Percentiles rank a stretch among this genome's conserved stretches.
These are phyloP conservation scores for Xylota segnis DNA, from an alignment of 2,888 invertebrate genomes.

Conservation along the genomic window DNA sequence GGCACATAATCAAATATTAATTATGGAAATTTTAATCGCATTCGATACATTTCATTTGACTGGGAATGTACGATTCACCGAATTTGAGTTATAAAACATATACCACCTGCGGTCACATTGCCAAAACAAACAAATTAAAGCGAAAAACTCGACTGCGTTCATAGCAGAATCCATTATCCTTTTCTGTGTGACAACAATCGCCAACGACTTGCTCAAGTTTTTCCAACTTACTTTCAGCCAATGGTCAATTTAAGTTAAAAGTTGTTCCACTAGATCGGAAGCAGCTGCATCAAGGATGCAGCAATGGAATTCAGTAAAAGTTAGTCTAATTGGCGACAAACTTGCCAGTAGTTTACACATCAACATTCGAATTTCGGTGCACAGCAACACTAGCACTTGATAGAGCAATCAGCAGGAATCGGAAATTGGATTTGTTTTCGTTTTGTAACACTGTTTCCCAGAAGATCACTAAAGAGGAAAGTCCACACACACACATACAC, in stretches of 20 bases:
- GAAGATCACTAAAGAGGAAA: not conserved
- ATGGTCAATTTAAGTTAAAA: constrained; percentile 44
- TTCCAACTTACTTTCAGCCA: constrained; percentile 9
- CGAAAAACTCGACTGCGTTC: not conserved
- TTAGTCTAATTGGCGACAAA: constrained; percentile 45
- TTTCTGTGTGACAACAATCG: too few relatives aligned
- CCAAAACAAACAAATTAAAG: not conserved
- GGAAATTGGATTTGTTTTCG: constrained; percentile 59
- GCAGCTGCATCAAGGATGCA: constrained; percentile 14
- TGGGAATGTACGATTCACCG: constrained; percentile 6
- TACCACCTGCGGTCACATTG: not conserved
- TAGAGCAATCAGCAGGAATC: constrained; percentile 53
- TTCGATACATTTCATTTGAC: not conserved
- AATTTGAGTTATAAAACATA: not conserved
- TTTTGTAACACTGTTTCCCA: not conserved
- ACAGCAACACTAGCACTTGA: constrained; percentile 33
- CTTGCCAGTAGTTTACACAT: constrained; percentile 37
- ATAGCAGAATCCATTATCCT: not conserved
- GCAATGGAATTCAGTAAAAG: constrained; percentile 4
- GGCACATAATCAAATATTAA: constrained; percentile 38
- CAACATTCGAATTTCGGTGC: constrained; percentile 3
- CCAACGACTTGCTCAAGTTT: constrained; percentile 19
- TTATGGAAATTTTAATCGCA: constrained; percentile 13
- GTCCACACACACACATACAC: not conserved
- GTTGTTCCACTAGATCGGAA: constrained; percentile 5